Evolutionary conservation across 2,113 vertebrate species (phyloP).

Genomic region (Erythrolamprus reginae): DNA sequence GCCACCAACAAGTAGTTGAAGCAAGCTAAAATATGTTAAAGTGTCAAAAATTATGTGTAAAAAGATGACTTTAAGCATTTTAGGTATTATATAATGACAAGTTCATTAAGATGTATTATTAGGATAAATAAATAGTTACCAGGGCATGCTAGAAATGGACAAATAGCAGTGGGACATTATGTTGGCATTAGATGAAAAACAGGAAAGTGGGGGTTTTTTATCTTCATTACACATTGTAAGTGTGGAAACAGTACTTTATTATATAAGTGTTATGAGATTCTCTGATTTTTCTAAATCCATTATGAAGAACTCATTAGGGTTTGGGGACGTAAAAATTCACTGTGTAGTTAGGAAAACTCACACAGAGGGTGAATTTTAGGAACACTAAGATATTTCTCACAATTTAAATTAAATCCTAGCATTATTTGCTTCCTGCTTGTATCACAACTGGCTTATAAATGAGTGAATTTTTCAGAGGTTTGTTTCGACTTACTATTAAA

Average conservation of each 20-base stretch:
- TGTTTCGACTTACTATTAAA: conserved; percentile 49
- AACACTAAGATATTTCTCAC: not conserved
- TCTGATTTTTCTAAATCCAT: not conserved
- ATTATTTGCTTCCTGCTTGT: not conserved
- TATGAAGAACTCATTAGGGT: not conserved
- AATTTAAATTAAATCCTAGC: conserved; percentile 2
- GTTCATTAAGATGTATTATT: not conserved
- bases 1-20: not conserved
- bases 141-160: not conserved
- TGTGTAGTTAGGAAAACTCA: not conserved
- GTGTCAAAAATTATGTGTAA: not conserved
- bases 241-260: not conserved
- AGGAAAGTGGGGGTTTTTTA: not conserved
- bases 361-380: not conserved
- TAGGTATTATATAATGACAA: not conserved
- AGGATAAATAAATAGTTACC: not conserved
- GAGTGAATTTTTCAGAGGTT: conserved; percentile 34
- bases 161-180: not conserved
- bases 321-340: not conserved
- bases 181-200: not conserved
- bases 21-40: not conserved
- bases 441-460: conserved; percentile 16
- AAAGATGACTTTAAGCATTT: not conserved
- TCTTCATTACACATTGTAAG: not conserved
- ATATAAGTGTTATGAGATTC: too few relatives aligned